Conservation (phyloP, 2,888 invertebrate species). For the Zelleria hepariella region DNA sequence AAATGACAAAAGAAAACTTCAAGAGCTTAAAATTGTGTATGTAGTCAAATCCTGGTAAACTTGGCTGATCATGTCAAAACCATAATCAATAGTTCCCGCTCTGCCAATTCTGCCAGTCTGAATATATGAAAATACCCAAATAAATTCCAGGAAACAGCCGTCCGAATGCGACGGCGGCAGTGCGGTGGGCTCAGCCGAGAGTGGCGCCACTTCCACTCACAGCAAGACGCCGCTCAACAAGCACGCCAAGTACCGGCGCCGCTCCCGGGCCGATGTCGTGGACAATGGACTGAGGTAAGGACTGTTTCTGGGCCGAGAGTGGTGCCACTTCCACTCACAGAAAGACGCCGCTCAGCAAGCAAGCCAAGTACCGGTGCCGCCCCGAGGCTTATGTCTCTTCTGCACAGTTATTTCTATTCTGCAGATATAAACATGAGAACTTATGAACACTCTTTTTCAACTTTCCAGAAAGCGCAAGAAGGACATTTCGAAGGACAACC, state of each 20-base stretch:
- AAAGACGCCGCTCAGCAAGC: conserved; percentile 44
- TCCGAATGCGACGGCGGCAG: conserved; percentile 60
- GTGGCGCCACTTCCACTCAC: conserved; percentile 59
- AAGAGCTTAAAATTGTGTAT: too few relatives aligned
- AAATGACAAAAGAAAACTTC: too few relatives aligned
- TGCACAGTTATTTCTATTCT: too few relatives aligned
- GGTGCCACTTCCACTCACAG: conserved; percentile 55
- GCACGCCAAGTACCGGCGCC: conserved; percentile 47
- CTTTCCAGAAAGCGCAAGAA: conserved; percentile 60
- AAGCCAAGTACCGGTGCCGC: conserved; percentile 49
- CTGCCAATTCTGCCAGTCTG: too few relatives aligned
- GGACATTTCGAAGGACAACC: conserved; percentile 45
- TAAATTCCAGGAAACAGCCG: conserved; percentile 29
- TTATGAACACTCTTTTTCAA: too few relatives aligned
- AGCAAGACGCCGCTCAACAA: conserved; percentile 42
- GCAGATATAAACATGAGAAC: too few relatives aligned
- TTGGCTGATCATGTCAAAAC: too few relatives aligned
- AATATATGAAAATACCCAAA: too few relatives aligned
- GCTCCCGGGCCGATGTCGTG: conserved; percentile 44
- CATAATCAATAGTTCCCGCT: too few relatives aligned
- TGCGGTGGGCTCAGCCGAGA: conserved; percentile 51
- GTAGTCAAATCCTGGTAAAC: too few relatives aligned
- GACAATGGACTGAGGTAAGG: conserved; percentile 49
- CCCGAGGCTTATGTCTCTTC: conserved; percentile 46
- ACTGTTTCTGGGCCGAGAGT: conserved; percentile 57